Percentiles rank a stretch among this genome's conserved stretches.
phyloP scores from a whole-genome alignment of 2,113 vertebrate genomes.

The Castor canadensis region DNA sequence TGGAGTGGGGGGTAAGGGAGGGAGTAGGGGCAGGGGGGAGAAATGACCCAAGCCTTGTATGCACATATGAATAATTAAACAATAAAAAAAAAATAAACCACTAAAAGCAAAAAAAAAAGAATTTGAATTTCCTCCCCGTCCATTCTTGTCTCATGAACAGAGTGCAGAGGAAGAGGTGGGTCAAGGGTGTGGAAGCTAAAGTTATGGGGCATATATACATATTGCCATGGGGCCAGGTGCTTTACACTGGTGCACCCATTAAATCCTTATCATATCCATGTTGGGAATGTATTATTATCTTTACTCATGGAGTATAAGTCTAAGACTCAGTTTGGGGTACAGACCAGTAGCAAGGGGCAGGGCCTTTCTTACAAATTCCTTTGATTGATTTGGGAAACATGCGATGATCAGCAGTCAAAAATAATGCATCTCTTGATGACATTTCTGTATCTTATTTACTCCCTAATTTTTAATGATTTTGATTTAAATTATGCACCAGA shows the following conservation, averaged over 20 bases:
- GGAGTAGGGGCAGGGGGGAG: too few relatives aligned
- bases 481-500: not conserved
- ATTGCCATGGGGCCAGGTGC: accelerated
- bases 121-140: not conserved
- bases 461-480: not conserved
- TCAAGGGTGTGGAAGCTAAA: accelerated
- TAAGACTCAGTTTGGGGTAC: not conserved
- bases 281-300: not conserved
- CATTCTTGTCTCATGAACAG: not conserved
- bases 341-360: accelerated
- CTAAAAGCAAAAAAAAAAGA: too few relatives aligned
- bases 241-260: accelerated
- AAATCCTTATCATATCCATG: not conserved
- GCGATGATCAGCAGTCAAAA: not conserved
- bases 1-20: too few relatives aligned
- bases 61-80: too few relatives aligned
- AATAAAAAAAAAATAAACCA: too few relatives aligned
- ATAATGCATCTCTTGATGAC: not conserved
- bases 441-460: not conserved
- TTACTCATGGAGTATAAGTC: not conserved
- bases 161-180: not conserved
- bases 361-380: not conserved
- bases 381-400: not conserved
- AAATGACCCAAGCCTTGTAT: too few relatives aligned
- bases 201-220: accelerated